phyloP scores from a whole-genome alignment of 2,888 invertebrate genomes.

The Oligia strigilis region DNA sequence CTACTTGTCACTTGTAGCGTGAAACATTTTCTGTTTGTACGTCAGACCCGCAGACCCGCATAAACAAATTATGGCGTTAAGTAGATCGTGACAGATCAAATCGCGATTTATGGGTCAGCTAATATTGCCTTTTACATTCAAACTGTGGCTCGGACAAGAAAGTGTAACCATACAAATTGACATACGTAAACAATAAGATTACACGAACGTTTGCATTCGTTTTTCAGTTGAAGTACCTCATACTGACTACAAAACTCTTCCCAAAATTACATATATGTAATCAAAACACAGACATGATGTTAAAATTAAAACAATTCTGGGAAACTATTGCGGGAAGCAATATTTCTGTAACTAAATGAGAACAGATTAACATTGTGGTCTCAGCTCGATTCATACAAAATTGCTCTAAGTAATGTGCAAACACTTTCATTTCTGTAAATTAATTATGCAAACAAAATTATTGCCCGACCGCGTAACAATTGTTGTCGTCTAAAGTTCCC shows the following conservation, averaged over 20 bases:
- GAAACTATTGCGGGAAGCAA: conserved; percentile 29
- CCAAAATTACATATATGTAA: not conserved
- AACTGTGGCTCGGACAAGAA: conserved; percentile 70
- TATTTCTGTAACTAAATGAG: conserved; percentile 33
- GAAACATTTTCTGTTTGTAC: conserved; percentile 70
- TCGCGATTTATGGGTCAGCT: conserved; percentile 85
- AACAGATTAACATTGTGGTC: conserved; percentile 38
- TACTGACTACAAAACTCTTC: not conserved
- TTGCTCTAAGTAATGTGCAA: conserved; percentile 64
- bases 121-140: conserved; percentile 73
- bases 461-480: conserved; percentile 60
- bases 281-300: conserved; percentile 8
- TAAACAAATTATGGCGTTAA: conserved; percentile 78
- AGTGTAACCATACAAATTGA: conserved; percentile 62
- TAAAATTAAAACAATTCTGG: conserved; percentile 32
- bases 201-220: not conserved
- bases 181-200: conserved; percentile 22
- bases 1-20: conserved; percentile 74
- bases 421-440: conserved; percentile 75
- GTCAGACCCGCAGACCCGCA: conserved; percentile 59
- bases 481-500: conserved; percentile 68
- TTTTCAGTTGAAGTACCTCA: not conserved
- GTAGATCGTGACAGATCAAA: conserved; percentile 87
- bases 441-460: conserved; percentile 69
- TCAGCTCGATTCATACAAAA: conserved; percentile 50